Conservation (phyloP, 1,140 invertebrate genomes). For the Augochlora pura region DNA sequence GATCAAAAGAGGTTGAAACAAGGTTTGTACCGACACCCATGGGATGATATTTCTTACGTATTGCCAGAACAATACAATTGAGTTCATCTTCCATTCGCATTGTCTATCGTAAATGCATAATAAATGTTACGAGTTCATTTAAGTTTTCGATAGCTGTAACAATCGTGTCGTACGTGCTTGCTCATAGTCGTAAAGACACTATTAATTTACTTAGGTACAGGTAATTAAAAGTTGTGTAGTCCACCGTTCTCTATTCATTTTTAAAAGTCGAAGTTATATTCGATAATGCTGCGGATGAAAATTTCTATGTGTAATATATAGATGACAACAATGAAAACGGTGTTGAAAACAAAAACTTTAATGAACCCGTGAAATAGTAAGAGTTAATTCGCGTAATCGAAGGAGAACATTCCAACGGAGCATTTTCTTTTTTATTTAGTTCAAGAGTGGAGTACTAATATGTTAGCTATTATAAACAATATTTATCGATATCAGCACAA, state of each 20-base stretch:
- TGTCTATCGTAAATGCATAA: conserved; percentile 49
- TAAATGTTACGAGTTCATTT: conserved; percentile 45
- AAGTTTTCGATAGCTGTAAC: conserved; percentile 33
- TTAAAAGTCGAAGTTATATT: conserved; percentile 22
- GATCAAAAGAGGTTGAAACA: conserved; percentile 99
- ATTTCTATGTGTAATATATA: not conserved
- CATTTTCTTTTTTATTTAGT: conserved; percentile 18
- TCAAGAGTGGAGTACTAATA: not conserved
- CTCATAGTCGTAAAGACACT: conserved; percentile 2
- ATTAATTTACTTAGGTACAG: conserved; percentile 10
- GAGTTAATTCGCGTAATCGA: not conserved
- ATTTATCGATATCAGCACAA: conserved; percentile 8
- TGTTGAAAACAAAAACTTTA: not conserved
- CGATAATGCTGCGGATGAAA: not conserved
- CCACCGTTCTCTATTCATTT: not conserved
- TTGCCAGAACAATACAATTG: conserved; percentile 89
- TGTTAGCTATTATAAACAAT: conserved; percentile 2
- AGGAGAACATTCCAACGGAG: conserved; percentile 24
- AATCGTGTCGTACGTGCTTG: conserved; percentile 9
- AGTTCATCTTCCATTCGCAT: conserved; percentile 43
- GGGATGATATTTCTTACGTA: conserved; percentile 99
- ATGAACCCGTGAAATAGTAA: not conserved
- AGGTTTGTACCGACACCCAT: conserved; percentile 99
- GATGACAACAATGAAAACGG: too few relatives aligned
- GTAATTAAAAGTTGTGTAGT: not conserved